Percentiles rank a stretch among this genome's conserved stretches.
Conservation (phyloP, 2,888 invertebrate species). For the Sacculina carcini region DNA sequence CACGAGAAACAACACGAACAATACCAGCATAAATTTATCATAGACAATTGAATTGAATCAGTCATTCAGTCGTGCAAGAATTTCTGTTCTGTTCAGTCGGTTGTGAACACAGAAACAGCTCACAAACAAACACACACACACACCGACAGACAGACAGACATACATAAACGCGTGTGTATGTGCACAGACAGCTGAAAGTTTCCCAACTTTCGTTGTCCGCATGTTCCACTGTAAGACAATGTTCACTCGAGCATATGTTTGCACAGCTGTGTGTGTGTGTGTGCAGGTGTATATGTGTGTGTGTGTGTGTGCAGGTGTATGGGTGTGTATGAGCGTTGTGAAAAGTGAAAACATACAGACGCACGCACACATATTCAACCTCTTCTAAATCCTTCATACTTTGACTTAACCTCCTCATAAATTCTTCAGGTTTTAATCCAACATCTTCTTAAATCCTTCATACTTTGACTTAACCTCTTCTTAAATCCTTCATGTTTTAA, state of each 20-base stretch:
- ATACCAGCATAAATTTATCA: no score
- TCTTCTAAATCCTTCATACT: no score
- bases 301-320: not conserved
- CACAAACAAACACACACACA: conserved; percentile 1
- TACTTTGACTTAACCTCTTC: no score
- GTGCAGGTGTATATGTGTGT: conserved; percentile 1
- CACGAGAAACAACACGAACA: no score
- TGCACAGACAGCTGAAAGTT: not conserved
- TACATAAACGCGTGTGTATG: conserved; percentile 5
- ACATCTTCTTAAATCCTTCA: no score
- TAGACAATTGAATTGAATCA: no score
- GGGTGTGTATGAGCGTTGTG: not conserved
- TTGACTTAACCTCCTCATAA: no score
- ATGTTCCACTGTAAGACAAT: not conserved
- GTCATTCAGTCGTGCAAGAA: no score
- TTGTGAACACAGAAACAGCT: no score
- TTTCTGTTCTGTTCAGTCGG: no score
- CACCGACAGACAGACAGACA: conserved; percentile 5
- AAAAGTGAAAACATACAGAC: not conserved
- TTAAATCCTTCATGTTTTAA: no score
- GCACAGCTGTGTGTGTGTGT: not conserved
- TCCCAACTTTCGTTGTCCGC: not conserved
- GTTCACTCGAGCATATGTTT: not conserved
- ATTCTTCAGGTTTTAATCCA: no score
- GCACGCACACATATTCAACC: not conserved